Percentiles rank a stretch among this genome's conserved stretches.
Evolutionary conservation across 1,140 invertebrate genomes (phyloP).

Genomic region (Sarcophaga bullata): DNA sequence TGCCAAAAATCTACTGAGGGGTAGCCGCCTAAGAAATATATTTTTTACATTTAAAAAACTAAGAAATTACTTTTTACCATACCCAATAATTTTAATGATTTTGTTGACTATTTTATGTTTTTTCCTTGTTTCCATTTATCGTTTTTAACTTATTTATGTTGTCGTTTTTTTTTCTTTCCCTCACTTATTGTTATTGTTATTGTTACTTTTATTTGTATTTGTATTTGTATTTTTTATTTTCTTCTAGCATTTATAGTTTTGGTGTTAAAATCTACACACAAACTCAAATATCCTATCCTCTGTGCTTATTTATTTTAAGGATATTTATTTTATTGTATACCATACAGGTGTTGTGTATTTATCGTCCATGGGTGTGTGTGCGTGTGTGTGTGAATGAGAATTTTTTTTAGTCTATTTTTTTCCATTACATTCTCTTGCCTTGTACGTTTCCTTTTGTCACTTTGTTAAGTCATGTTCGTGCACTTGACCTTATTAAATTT

Average conservation of each 20-base stretch:
- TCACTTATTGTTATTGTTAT: background rate
- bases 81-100: background rate
- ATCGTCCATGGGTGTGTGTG: background rate
- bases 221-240: background rate
- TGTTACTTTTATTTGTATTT: background rate
- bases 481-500: constrained; percentile 35
- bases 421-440: background rate
- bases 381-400: background rate
- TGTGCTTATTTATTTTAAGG: background rate
- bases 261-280: background rate
- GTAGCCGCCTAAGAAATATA: too few relatives aligned
- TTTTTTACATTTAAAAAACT: too few relatives aligned
- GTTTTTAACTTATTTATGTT: constrained; percentile 11
- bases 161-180: background rate
- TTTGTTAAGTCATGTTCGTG: constrained; percentile 30
- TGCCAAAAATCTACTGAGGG: too few relatives aligned
- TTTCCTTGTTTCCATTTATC: background rate
- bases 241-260: background rate
- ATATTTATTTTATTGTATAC: background rate
- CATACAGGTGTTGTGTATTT: too few relatives aligned
- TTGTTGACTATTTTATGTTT: background rate
- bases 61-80: too few relatives aligned
- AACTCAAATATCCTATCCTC: background rate
- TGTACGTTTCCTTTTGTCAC: background rate
- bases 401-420: background rate